A percentile compares a stretch with the other conserved stretches of the same genome.
These are phyloP conservation scores for Heteractis magnifica DNA, from an alignment of 92 coral and sea anemone species.

Conservation along the genomic window DNA sequence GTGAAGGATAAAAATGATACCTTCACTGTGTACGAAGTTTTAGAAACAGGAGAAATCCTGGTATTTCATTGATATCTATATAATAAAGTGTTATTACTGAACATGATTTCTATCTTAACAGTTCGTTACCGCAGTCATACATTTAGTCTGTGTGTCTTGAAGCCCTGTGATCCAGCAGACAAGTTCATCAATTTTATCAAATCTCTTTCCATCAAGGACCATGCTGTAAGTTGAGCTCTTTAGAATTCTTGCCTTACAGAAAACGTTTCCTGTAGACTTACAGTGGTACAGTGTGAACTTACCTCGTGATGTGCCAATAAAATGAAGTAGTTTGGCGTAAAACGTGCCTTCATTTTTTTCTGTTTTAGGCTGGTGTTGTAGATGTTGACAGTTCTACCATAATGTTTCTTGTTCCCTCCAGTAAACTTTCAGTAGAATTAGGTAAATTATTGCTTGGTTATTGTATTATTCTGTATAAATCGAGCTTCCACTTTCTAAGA, in stretches of 20 bases:
- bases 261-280: no score
- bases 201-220: slow-evolving; percentile 47
- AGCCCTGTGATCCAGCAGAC: slow-evolving; percentile 48
- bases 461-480: no score
- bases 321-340: not conserved
- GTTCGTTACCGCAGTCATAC: slow-evolving; percentile 56
- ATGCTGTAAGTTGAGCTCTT: slow-evolving; percentile 46
- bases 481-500: not conserved
- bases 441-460: slow-evolving; percentile 41
- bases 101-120: slow-evolving; percentile 8
- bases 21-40: no score
- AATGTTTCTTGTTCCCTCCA: slow-evolving; percentile 65
- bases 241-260: no score
- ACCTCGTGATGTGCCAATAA: no score
- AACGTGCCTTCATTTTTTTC: not conserved
- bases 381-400: slow-evolving; percentile 50
- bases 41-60: no score
- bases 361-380: slow-evolving; percentile 58
- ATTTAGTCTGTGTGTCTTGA: slow-evolving; percentile 59
- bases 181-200: slow-evolving; percentile 52
- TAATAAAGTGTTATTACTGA: no score
- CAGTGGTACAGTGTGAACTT: no score
- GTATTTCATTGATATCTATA: no score
- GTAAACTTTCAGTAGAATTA: slow-evolving; percentile 46
- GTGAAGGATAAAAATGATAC: no score